Percentiles rank a stretch among this genome's conserved stretches.
Evolutionary conservation across 2,113 vertebrate species (phyloP).

Genomic region (Etheostoma cragini): DNA sequence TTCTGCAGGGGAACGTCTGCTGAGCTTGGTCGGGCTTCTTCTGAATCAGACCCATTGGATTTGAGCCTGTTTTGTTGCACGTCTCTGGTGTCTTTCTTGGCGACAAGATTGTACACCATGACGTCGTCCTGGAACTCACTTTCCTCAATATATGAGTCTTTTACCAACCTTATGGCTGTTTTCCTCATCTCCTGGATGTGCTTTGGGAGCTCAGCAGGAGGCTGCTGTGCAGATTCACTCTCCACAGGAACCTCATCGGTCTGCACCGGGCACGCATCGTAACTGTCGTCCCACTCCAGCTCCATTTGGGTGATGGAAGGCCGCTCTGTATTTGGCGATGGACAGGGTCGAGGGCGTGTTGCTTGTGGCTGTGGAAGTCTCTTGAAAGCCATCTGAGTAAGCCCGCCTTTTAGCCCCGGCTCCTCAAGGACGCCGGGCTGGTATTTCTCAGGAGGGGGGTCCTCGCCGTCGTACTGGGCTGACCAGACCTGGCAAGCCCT

Average conservation of each 20-base stretch:
- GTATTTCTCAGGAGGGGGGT: slow-evolving; percentile 89
- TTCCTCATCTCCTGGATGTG: slow-evolving; percentile 96
- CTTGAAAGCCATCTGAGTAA: slow-evolving; percentile 57
- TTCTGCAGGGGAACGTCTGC: slow-evolving; percentile 71
- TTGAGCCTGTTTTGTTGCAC: slow-evolving; percentile 5
- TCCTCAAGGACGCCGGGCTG: slow-evolving; percentile 85
- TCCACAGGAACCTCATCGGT: slow-evolving; percentile 65
- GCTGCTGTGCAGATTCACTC: not conserved
- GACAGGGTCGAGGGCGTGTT: slow-evolving; percentile 27
- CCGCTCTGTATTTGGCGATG: slow-evolving; percentile 20
- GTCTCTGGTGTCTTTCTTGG: slow-evolving; percentile 88
- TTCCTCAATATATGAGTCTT: slow-evolving; percentile 94
- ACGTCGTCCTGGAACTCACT: slow-evolving; percentile 96
- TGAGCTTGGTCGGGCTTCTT: slow-evolving; percentile 5
- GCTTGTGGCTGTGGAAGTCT: slow-evolving; percentile 25
- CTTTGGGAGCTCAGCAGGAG: slow-evolving; percentile 84
- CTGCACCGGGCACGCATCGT: slow-evolving; percentile 88
- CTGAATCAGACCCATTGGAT: not conserved
- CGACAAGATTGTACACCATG: slow-evolving; percentile 94
- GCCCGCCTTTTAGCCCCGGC: slow-evolving; percentile 37
- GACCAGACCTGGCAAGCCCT: slow-evolving; percentile 93
- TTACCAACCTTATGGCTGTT: slow-evolving; percentile 90
- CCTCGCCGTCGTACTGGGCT: slow-evolving; percentile 91
- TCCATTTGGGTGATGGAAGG: slow-evolving; percentile 84
- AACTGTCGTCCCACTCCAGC: slow-evolving; percentile 98